Conservation (phyloP, 2,113 vertebrate genomes). For the Pandion haliaetus region DNA sequence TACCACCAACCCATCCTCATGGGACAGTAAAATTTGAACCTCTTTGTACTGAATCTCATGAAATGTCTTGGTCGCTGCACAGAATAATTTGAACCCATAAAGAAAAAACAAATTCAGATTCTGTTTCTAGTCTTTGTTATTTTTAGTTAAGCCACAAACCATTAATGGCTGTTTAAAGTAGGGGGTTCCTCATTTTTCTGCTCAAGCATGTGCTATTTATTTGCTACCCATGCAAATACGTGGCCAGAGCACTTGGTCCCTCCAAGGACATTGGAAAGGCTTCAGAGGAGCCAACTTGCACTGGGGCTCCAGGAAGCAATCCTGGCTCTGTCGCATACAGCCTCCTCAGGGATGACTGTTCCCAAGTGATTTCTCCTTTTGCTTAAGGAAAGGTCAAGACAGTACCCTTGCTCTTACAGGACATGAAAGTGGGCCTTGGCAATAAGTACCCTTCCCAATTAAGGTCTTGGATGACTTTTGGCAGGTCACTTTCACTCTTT, state of each 20-base stretch:
- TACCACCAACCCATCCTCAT: background rate
- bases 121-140: background rate
- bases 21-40: background rate
- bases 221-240: background rate
- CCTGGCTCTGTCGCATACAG: background rate
- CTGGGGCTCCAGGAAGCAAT: background rate
- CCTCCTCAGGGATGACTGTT: background rate
- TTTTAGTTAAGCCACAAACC: constrained; percentile 31
- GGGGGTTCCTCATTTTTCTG: background rate
- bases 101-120: background rate
- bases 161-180: constrained; percentile 21
- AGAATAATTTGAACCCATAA: background rate
- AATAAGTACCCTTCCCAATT: background rate
- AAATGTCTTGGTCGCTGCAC: background rate
- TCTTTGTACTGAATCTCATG: background rate
- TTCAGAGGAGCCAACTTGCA: background rate
- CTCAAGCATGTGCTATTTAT: background rate
- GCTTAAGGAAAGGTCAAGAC: background rate
- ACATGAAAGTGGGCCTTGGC: background rate
- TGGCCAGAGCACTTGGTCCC: background rate
- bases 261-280: background rate
- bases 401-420: background rate
- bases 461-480: background rate
- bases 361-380: background rate
- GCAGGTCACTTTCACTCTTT: background rate